phyloP scores from a whole-genome alignment of 2,888 invertebrate species.

The Vandiemenella viatica region DNA sequence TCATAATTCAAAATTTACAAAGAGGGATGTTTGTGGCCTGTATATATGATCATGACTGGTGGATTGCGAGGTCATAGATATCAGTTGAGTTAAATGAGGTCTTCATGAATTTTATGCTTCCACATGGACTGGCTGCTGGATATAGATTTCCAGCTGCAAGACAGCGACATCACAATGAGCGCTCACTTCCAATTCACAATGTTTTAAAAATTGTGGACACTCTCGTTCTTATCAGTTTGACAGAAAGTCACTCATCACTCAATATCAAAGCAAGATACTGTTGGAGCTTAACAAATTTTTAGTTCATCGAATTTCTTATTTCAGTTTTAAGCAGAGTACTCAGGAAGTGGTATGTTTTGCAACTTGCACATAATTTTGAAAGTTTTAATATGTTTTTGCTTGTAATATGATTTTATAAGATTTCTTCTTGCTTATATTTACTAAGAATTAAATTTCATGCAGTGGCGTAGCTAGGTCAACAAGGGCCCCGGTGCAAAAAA shows the following conservation, averaged over 20 bases:
- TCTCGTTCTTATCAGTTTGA: no score
- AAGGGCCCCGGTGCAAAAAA: no score
- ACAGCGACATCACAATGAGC: neutral
- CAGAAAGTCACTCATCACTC: neutral
- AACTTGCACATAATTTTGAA: neutral
- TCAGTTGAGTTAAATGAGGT: no score
- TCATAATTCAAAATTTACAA: no score
- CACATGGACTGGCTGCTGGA: neutral
- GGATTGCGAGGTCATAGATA: no score
- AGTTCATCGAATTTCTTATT: neutral
- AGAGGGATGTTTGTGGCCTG: no score
- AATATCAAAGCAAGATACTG: neutral
- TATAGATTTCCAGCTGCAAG: neutral
- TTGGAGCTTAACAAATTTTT: neutral
- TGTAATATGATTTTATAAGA: no score
- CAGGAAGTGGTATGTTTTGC: neutral
- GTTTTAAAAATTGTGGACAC: neutral
- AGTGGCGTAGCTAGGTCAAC: no score
- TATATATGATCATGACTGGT: no score
- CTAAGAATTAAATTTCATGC: no score
- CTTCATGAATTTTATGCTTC: neutral
- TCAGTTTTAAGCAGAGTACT: no score
- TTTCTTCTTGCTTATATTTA: no score
- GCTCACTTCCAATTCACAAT: neutral
- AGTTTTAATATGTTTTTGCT: neutral